Conservation (phyloP, 2,797 vertebrate genomes). For the Euthynnus affinis region DNA sequence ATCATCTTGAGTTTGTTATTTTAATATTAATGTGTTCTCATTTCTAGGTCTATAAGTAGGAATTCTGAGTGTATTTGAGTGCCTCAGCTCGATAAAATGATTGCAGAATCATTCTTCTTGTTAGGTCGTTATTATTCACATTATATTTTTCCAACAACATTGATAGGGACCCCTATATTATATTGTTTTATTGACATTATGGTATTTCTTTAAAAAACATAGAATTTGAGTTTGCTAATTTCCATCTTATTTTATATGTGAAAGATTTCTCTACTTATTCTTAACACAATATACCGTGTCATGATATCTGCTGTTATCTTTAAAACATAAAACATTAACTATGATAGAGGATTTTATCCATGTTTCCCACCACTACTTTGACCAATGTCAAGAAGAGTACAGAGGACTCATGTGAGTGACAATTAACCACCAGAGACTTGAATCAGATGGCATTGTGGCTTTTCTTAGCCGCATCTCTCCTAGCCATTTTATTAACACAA, state of each 20-base stretch:
- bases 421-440: slow-evolving; percentile 61
- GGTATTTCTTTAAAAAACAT: not conserved
- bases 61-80: too few species aligned
- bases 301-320: not conserved
- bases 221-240: not conserved
- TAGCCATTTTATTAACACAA: slow-evolving; percentile 72
- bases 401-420: slow-evolving; percentile 41
- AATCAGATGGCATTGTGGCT: slow-evolving; percentile 70
- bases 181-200: not conserved
- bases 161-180: not conserved
- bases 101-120: too few species aligned
- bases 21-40: not conserved
- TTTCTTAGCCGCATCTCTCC: slow-evolving; percentile 70
- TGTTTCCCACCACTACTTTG: not conserved
- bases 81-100: too few species aligned
- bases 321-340: not conserved
- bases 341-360: not conserved
- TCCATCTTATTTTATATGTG: not conserved
- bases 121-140: too few species aligned
- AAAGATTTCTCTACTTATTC: too few species aligned
- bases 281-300: not conserved
- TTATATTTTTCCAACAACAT: not conserved
- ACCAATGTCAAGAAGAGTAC: slow-evolving; percentile 42
- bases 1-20: not conserved
- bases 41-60: too few species aligned